These are phyloP conservation scores for Prionailurus bengalensis DNA, from an alignment of 2,113 vertebrate genomes.

Conservation along the genomic window DNA sequence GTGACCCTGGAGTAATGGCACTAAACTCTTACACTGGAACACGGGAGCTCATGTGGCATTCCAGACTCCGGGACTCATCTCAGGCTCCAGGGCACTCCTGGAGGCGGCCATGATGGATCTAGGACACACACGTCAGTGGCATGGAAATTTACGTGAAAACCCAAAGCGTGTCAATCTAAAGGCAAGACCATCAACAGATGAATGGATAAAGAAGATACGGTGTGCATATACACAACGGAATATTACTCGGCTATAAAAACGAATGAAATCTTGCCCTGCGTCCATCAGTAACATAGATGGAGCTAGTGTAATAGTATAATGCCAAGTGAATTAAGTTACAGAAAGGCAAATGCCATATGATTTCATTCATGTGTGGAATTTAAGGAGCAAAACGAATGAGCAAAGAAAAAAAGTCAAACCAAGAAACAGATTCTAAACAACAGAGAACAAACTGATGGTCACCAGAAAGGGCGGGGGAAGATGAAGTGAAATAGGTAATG, in stretches of 20 bases:
- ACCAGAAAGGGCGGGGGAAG: not conserved
- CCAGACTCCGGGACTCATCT: not conserved
- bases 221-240: not conserved
- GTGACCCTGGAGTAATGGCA: not conserved
- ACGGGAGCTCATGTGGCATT: fast-evolving
- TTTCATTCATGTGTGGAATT: not conserved
- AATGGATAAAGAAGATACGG: not conserved
- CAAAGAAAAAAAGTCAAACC: not conserved
- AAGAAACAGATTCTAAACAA: not conserved
- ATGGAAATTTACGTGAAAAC: not conserved
- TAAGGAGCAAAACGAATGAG: not conserved
- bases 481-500: not conserved
- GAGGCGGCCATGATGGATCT: not conserved
- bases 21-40: not conserved
- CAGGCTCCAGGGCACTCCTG: no score
- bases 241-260: not conserved
- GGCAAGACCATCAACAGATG: not conserved
- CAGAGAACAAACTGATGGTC: not conserved
- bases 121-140: not conserved
- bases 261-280: not conserved
- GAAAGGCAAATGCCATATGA: not conserved
- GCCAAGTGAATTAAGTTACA: not conserved
- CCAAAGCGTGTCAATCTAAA: not conserved
- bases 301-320: not conserved
- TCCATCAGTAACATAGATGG: not conserved